phyloP scores from a whole-genome alignment of 2,113 vertebrate genomes.

The Dipodomys merriami region DNA sequence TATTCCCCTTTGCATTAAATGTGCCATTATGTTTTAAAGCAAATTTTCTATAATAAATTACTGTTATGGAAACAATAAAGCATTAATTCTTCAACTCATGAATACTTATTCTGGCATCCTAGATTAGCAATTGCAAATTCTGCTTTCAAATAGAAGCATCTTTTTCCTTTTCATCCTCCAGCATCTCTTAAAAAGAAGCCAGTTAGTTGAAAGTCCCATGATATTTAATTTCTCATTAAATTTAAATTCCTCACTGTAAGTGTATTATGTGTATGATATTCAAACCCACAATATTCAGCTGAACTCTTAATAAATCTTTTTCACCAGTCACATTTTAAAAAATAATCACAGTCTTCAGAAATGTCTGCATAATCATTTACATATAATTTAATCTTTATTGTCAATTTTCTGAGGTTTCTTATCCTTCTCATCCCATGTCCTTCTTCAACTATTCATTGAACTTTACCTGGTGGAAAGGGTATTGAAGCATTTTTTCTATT shows the following conservation, averaged over 20 bases:
- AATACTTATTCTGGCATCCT: constrained; percentile 57
- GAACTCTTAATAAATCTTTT: constrained; percentile 27
- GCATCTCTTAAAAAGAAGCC: constrained; percentile 43
- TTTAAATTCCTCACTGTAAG: constrained; percentile 15
- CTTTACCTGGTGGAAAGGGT: constrained; percentile 5
- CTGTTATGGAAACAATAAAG: constrained; percentile 53
- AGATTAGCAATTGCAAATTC: constrained; percentile 46
- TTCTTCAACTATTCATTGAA: constrained; percentile 25
- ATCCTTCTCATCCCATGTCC: constrained; percentile 23
- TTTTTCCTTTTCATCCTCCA: constrained; percentile 57
- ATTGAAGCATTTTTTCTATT: neutral
- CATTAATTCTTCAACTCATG: constrained; percentile 66
- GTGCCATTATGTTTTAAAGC: constrained; percentile 55
- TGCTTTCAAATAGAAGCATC: constrained; percentile 40
- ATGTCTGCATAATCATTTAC: constrained; percentile 52
- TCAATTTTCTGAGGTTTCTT: constrained; percentile 60
- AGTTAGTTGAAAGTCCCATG: constrained; percentile 40
- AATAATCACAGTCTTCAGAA: constrained; percentile 57
- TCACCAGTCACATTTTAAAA: constrained; percentile 36
- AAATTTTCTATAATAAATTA: constrained; percentile 49
- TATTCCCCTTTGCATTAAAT: neutral
- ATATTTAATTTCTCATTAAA: constrained; percentile 60
- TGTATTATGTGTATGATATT: constrained; percentile 19
- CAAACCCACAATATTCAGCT: neutral
- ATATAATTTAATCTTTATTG: constrained; percentile 62